Base-by-base conservation (phyloP, 2,888 invertebrate genomes). In the Strigamia crassipes region DNA sequence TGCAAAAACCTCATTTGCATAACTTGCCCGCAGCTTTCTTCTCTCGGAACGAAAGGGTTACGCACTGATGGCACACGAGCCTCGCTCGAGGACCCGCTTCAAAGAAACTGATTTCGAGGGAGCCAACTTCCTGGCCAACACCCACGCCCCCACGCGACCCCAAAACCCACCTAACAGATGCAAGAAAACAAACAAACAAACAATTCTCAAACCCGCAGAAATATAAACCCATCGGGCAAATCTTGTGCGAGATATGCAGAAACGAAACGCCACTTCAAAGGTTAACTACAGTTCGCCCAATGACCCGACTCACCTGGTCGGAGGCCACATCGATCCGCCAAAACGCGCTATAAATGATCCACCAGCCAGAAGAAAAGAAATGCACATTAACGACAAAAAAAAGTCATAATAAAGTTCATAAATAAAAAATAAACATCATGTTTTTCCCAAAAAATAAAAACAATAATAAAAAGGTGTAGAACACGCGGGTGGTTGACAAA, bases 11-110 rank as follows among this genome's bases (percentile, higher is more conserved):
- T 73, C 73, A 73, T 73, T 73, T 73, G 73, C 73, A 73, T 73
- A 73, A 73, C 73, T 73, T 73, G 73, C 73, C 73, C 73, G 73
- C 73, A 73, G 73, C 73, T 73, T 73, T 73, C 73, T 73, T 73
- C 66, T 73, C 73, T 73, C 31, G 73, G 73, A 73, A 73, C 73
- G 73, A 73, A 73, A 73, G 73, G 73, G 73, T 73, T 73, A 73
- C 73, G 73, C 73, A 73, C 73, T 73, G 73, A 73, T 73, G 73
- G 73, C 73, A 73, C 73, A 73, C 73, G 73, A 73, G 73, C 73
- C 73, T 73, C 73, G 73, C 73, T 73, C 73, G 73, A 73, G 73
- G 73, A 73, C 73, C 31, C 73, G 73, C 73, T 73, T 73, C 73
- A 73, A 73, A 73, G 31, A 31, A 73, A 73, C 27, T 73, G 73